phyloP scores from a whole-genome alignment of 1,140 invertebrate species.

The Drosophila mayri region DNA sequence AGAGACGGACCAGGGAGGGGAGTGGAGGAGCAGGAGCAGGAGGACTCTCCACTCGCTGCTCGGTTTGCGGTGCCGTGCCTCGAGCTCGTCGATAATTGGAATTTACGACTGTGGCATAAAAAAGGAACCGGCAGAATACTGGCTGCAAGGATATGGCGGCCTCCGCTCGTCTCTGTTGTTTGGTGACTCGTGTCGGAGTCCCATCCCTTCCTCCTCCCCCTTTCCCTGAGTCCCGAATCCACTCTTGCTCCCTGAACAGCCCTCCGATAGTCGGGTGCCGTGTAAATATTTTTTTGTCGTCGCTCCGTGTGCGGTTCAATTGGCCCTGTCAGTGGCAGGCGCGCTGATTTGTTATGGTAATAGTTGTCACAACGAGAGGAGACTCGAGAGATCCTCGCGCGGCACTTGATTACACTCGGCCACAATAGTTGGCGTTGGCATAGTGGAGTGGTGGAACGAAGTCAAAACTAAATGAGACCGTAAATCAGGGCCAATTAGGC shows the following conservation, averaged over 20 bases:
- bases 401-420: conserved; percentile 78
- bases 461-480: conserved; percentile 46
- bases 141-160: conserved; percentile 65
- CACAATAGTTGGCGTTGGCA: conserved; percentile 31
- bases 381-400: conserved; percentile 76
- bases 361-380: conserved; percentile 76
- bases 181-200: conserved; percentile 42
- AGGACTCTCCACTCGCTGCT: conserved; percentile 29
- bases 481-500: conserved; percentile 69
- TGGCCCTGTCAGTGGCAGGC: conserved; percentile 76
- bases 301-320: conserved; percentile 66
- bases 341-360: conserved; percentile 81
- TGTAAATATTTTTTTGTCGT: conserved; percentile 72
- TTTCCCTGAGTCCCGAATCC: not conserved
- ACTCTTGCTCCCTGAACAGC: not conserved
- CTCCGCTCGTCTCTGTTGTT: conserved; percentile 42
- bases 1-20: not conserved
- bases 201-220: conserved; percentile 2
- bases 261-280: conserved; percentile 56
- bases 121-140: conserved; percentile 57
- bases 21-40: not conserved
- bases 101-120: conserved; percentile 82
- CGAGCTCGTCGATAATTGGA: conserved; percentile 81
- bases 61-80: conserved; percentile 63
- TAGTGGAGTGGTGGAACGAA: conserved; percentile 22